A percentile compares a stretch with the other conserved stretches of the same genome.
These are phyloP conservation scores for Arion vulgaris DNA, from an alignment of 1,140 invertebrate species.

Conservation along the genomic window DNA sequence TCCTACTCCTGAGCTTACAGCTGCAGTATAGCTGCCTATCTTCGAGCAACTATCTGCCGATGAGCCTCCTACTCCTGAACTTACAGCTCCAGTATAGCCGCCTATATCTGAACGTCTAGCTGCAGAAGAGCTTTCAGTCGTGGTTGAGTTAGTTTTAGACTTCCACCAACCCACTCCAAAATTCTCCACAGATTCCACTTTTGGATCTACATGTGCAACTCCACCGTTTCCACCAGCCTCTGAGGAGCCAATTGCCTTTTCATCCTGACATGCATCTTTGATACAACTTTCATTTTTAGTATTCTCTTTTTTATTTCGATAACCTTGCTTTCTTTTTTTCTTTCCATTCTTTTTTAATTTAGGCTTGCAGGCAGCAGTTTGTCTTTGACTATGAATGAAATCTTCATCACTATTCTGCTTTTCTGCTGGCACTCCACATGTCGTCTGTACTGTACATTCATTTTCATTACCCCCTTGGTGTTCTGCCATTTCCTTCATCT, in stretches of 20 bases:
- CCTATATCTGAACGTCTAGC: not conserved
- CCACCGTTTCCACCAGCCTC: not conserved
- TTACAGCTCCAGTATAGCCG: too few species aligned
- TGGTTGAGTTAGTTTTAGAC: not conserved
- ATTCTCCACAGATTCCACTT: not conserved
- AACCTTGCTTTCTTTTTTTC: not conserved
- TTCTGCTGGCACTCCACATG: not conserved
- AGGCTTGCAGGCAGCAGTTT: not conserved
- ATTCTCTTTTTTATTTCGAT: not conserved
- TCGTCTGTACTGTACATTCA: not conserved
- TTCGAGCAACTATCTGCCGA: too few species aligned
- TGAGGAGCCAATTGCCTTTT: not conserved
- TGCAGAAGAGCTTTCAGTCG: not conserved
- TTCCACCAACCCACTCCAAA: slow-evolving; percentile 1
- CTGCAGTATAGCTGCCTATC: too few species aligned
- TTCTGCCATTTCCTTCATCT: not conserved
- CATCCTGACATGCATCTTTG: not conserved
- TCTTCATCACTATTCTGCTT: not conserved
- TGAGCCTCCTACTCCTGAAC: too few species aligned
- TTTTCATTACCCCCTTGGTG: not conserved
- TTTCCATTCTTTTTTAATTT: not conserved
- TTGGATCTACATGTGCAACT: not conserved
- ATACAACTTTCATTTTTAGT: not conserved
- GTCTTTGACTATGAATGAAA: not conserved
- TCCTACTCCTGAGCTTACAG: too few species aligned